A percentile compares a stretch with the other conserved stretches of the same genome.
phyloP scores from a whole-genome alignment of 2,113 vertebrate genomes.

The Carassius auratus region DNA sequence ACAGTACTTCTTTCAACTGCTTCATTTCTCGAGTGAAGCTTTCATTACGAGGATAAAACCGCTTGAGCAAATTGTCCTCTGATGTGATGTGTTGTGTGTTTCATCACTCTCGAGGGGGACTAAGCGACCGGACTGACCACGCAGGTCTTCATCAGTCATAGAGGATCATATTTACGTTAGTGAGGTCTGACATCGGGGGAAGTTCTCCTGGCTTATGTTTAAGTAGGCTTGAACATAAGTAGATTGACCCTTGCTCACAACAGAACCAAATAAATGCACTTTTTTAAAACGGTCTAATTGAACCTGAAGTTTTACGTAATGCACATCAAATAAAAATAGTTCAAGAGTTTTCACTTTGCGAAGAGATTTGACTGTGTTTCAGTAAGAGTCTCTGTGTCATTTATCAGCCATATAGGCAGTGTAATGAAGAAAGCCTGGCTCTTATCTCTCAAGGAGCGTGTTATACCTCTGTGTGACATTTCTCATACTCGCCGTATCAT shows the following conservation, averaged over 20 bases:
- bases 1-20: conserved; percentile 21
- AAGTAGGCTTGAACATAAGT: conserved; percentile 73
- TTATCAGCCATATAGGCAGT: conserved; percentile 47
- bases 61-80: conserved; percentile 5
- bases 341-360: neutral
- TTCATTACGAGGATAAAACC: conserved; percentile 26
- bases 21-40: neutral
- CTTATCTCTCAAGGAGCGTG: conserved; percentile 35
- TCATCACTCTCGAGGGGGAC: neutral
- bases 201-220: conserved; percentile 54
- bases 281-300: conserved; percentile 68
- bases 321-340: neutral
- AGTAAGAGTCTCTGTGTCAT: conserved; percentile 40
- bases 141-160: conserved; percentile 19
- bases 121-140: neutral
- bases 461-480: conserved; percentile 53
- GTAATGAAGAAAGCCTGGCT: conserved; percentile 49
- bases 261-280: conserved; percentile 64
- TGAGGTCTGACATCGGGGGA: conserved; percentile 43
- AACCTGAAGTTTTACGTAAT: conserved; percentile 66
- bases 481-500: conserved; percentile 50
- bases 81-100: neutral
- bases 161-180: conserved; percentile 25
- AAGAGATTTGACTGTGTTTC: neutral
- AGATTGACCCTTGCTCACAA: conserved; percentile 77